phyloP scores from a whole-genome alignment of 2,888 invertebrate species.

The Loripinus fragilis region DNA sequence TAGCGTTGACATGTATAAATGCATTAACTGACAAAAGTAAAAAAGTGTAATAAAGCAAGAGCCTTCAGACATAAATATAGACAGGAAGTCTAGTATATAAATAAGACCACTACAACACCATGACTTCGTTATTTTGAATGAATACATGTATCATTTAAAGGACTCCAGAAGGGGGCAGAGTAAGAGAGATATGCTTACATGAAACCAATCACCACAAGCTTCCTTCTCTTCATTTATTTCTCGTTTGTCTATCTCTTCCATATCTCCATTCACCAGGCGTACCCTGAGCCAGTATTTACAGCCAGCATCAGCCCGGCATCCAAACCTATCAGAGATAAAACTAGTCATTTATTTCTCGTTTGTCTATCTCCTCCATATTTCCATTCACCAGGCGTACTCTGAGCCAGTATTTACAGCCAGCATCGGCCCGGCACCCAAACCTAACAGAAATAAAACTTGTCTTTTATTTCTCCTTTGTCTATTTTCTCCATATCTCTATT shows the following conservation, averaged over 20 bases:
- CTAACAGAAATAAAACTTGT: slow-evolving; percentile 20
- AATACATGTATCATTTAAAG: no score
- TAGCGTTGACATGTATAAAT: no score
- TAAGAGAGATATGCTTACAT: slow-evolving; percentile 25
- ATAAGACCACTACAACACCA: no score
- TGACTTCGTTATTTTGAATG: no score
- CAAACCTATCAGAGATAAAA: slow-evolving; percentile 34
- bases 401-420: slow-evolving; percentile 50
- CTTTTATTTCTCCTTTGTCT: no score
- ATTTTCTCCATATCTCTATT: slow-evolving; percentile 40
- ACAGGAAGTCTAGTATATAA: no score
- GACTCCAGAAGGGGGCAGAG: no score
- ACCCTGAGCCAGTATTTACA: slow-evolving; percentile 48
- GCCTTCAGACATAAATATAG: no score
- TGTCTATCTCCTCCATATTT: slow-evolving; percentile 38
- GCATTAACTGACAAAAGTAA: no score
- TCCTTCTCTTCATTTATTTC: slow-evolving; percentile 40
- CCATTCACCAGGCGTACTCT: slow-evolving; percentile 45
- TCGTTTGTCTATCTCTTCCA: slow-evolving; percentile 37
- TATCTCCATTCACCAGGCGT: slow-evolving; percentile 41
- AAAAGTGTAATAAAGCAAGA: no score
- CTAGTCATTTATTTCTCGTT: no score
- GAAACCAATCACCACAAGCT: slow-evolving; percentile 43
- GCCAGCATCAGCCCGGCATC: slow-evolving; percentile 44
- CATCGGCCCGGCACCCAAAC: slow-evolving; percentile 45